These are phyloP conservation scores for Acropternis orthonyx DNA, from an alignment of 2,797 vertebrate species.

Conservation along the genomic window DNA sequence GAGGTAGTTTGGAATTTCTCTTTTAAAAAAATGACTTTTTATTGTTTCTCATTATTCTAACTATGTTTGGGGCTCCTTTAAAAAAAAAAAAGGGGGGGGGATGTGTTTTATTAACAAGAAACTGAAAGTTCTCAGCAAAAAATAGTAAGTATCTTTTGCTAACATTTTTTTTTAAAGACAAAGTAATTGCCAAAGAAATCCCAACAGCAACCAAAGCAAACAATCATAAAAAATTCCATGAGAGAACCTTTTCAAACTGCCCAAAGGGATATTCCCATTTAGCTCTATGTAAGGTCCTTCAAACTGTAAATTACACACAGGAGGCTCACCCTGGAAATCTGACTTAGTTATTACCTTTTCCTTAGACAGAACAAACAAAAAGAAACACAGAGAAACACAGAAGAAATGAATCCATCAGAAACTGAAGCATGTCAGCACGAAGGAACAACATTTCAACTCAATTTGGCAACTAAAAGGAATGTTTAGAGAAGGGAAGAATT, in stretches of 20 bases:
- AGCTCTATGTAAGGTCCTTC: not conserved
- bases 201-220: not conserved
- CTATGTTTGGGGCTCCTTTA: not conserved
- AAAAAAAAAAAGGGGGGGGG: not conserved
- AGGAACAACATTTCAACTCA: conserved; percentile 43
- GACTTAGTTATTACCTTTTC: conserved; percentile 18
- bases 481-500: conserved; percentile 21
- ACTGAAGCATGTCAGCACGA: not conserved
- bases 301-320: conserved; percentile 18
- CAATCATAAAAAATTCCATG: not conserved
- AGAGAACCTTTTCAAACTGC: not conserved
- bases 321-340: conserved; percentile 42
- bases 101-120: not conserved
- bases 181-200: not conserved
- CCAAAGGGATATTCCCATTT: not conserved
- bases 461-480: conserved; percentile 43
- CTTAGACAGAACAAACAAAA: conserved; percentile 18
- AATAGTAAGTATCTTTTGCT: not conserved
- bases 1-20: not conserved
- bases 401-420: conserved; percentile 40
- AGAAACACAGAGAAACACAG: not conserved
- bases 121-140: not conserved
- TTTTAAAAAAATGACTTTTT: not conserved
- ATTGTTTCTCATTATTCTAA: not conserved
- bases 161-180: not conserved